Base-by-base conservation (phyloP, 2,113 vertebrate species). In the Xenopus borealis region DNA sequence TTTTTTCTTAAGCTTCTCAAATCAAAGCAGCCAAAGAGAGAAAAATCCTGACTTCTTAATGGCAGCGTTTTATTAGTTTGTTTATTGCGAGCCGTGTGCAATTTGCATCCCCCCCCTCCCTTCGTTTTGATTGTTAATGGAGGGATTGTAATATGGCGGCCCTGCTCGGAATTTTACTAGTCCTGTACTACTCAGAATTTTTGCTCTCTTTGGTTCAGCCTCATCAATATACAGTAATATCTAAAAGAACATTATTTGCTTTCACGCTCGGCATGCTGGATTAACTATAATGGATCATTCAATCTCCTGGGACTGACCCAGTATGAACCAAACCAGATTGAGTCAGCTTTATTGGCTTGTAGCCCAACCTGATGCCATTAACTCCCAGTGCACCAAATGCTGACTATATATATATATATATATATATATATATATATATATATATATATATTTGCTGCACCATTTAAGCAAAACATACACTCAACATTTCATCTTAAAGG, bases 211-310 rank as follows among this genome's bases (percentile, higher is more conserved):
- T 77, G 7, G 59, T 64, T 64, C 40, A 64, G 50, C 61, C 47
- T 45, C 74, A 77, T 70, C 67, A 64, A 77, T 75, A 70, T 64
- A 63, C 66, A 44, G 67, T 64, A 69, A 77, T 64, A 77, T 55
- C 46, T 77, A 69, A 70, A 64, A 77, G 59, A 64, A 64, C 59
- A 70, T 70, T 69, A 70, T 62, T 70, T 70, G 57, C 59, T 64
- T 64, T 77, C 66, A 70, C 61, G 69, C 74, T 70, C n/a, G 27
- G 61, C 67, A 69, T 57, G 27, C 59, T 16, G 67, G 74, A 77
- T 77, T 77, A 77, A 64, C 27, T 77, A 55, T 70, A 77, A 77
- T 77, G 67, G 58, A 45, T 57, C 62, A n/a, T 55, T 19, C 46
- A 77, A 46, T 50, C 74, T 59, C 74, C 12, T 70, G 74, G 74